These are phyloP conservation scores for Geotrupes spiniger DNA, from an alignment of 2,888 invertebrate species.

Conservation along the genomic window DNA sequence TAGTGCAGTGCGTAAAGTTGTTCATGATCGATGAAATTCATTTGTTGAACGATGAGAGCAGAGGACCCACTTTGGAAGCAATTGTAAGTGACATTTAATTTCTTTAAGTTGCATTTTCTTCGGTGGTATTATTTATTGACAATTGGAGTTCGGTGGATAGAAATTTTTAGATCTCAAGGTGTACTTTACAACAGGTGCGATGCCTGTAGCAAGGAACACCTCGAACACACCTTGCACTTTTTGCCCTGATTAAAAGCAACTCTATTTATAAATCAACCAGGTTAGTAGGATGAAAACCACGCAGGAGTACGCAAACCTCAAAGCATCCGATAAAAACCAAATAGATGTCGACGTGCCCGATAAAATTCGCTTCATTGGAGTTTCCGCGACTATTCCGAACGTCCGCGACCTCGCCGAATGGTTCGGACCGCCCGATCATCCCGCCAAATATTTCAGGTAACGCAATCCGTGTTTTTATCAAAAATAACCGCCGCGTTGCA, in stretches of 20 bases:
- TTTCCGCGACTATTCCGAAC: constrained; percentile 78
- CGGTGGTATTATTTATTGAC: too few relatives aligned
- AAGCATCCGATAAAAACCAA: neutral
- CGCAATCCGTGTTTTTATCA: constrained; percentile 24
- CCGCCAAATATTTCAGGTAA: constrained; percentile 57
- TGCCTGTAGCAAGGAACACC: too few relatives aligned
- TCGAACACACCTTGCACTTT: too few relatives aligned
- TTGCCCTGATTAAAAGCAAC: neutral
- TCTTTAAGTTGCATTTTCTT: too few relatives aligned
- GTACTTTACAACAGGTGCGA: too few relatives aligned
- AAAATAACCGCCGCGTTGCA: constrained; percentile 38
- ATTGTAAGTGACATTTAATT: constrained; percentile 65
- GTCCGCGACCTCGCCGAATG: constrained; percentile 72
- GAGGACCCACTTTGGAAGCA: constrained; percentile 76
- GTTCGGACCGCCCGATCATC: constrained; percentile 56
- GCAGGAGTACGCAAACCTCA: constrained; percentile 43
- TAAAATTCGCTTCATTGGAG: constrained; percentile 64
- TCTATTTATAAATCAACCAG: constrained; percentile 27
- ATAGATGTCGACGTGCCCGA: constrained; percentile 1
- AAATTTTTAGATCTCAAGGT: too few relatives aligned
- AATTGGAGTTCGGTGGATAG: too few relatives aligned
- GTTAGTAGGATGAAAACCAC: constrained; percentile 73
- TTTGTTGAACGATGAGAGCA: constrained; percentile 65
- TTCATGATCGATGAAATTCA: constrained; percentile 79
- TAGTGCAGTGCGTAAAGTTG: constrained; percentile 63